phyloP scores from a whole-genome alignment of 2,113 vertebrate genomes.

The Nicator chloris region DNA sequence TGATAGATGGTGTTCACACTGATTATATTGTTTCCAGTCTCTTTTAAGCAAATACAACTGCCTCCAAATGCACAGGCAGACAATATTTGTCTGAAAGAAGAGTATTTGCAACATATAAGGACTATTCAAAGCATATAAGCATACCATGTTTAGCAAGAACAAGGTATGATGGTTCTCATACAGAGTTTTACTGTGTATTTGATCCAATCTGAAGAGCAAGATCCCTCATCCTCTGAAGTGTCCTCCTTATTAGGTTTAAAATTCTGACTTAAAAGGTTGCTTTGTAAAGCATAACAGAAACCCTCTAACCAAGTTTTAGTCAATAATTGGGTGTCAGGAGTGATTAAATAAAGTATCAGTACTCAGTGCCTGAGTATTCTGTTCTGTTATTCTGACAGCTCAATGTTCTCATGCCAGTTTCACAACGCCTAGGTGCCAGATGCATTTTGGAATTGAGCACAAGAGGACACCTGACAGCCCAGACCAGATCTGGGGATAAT shows the following conservation, averaged over 20 bases:
- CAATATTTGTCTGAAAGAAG: neutral
- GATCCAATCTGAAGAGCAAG: neutral
- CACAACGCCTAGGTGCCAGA: neutral
- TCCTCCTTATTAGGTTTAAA: neutral
- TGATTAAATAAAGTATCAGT: neutral
- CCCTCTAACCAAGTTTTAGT: neutral
- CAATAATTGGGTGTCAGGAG: neutral
- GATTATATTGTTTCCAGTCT: slow-evolving; percentile 82
- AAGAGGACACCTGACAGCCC: neutral
- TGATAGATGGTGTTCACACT: slow-evolving; percentile 81
- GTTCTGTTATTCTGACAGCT: neutral
- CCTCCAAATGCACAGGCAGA: neutral
- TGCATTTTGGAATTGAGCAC: neutral
- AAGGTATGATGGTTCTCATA: neutral
- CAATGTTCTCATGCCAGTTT: neutral
- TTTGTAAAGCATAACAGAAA: neutral
- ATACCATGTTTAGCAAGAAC: neutral
- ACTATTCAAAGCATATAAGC: neutral
- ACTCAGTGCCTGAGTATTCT: neutral
- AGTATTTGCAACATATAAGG: neutral
- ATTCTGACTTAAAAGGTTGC: neutral
- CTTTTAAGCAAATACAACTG: slow-evolving; percentile 42
- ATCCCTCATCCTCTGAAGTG: neutral
- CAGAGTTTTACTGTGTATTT: neutral
- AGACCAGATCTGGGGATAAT: neutral